phyloP scores from a whole-genome alignment of 2,113 vertebrate genomes.

The mouse (Mus musculus) region GRCm39 chrX:132892501-132893000 shows the following conservation, averaged over 20 bases:
- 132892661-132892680: neutral
- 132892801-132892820: neutral
- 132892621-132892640: neutral
- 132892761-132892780: slow-evolving; percentile 14
- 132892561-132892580: neutral
- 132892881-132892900: slow-evolving; percentile 3
- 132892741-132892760: neutral
- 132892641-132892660: neutral
- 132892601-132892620: slow-evolving; percentile 11
- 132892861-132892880: slow-evolving; percentile 54
- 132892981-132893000: neutral
- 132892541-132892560: neutral
- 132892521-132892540: slow-evolving; percentile 30
- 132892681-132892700: neutral
- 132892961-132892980: slow-evolving; percentile 33
- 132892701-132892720: slow-evolving; percentile 18
- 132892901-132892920: slow-evolving; percentile 34
- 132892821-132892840: slow-evolving; percentile 11
- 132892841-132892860: slow-evolving; percentile 35
- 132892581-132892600: neutral
- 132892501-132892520: slow-evolving; percentile 28
- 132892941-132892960: slow-evolving; percentile 22
- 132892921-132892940: slow-evolving; percentile 31
- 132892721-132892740: neutral
- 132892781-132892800: neutral